These are phyloP conservation scores for Aricia agestis DNA, from an alignment of 1,140 invertebrate species.

Conservation along the genomic window DNA sequence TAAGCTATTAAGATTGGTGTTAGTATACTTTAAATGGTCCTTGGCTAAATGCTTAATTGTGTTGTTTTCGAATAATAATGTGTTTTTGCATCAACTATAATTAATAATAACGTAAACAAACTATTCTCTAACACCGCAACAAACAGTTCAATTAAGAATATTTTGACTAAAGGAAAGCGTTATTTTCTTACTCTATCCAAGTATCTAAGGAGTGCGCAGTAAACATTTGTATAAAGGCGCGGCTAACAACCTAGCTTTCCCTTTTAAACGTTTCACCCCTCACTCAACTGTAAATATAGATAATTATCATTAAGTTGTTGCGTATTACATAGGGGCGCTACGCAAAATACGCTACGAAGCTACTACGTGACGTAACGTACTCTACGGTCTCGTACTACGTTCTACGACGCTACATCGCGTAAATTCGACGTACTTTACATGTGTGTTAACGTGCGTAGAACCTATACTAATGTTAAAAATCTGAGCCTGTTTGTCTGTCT, in stretches of 20 bases:
- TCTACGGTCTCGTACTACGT: too few species aligned
- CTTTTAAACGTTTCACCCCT: not conserved
- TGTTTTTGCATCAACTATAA: not conserved
- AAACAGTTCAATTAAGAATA: too few species aligned
- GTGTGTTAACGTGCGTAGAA: too few species aligned
- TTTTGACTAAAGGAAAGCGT: not conserved
- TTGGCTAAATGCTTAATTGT: not conserved
- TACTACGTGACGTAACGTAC: not conserved
- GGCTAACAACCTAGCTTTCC: not conserved
- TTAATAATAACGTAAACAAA: not conserved
- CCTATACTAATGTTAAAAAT: too few species aligned
- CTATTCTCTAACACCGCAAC: too few species aligned
- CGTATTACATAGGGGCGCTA: not conserved
- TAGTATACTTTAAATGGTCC: not conserved
- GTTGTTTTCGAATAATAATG: not conserved
- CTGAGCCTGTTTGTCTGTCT: too few species aligned
- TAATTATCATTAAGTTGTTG: constrained; percentile 1
- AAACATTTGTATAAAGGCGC: not conserved
- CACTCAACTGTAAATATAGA: not conserved
- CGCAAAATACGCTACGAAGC: not conserved
- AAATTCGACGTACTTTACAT: not conserved
- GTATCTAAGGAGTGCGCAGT: not conserved
- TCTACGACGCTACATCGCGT: not conserved
- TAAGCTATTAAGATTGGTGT: not conserved
- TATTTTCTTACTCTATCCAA: not conserved